Evolutionary conservation across 2,888 invertebrate species (phyloP).

Genomic region (Ametastegia equiseti): DNA sequence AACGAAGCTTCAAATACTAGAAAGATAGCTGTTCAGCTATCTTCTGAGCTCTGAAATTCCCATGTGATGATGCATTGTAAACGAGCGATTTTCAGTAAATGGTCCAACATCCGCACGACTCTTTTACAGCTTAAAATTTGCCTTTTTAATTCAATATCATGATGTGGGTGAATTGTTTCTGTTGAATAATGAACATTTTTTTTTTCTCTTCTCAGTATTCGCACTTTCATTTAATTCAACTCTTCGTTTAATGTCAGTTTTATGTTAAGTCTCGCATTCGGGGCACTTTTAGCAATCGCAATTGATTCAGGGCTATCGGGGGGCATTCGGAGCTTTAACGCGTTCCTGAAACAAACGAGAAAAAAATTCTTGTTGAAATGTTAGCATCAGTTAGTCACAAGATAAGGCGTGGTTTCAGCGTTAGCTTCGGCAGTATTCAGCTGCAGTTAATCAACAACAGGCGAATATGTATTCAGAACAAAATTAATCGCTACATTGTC

Average conservation of each 20-base stretch:
- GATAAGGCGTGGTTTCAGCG: slow-evolving; percentile 8
- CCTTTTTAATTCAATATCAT: not conserved
- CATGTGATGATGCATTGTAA: slow-evolving; percentile 44
- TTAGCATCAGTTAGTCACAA: slow-evolving; percentile 47
- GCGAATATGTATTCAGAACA: not conserved
- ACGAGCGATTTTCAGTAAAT: slow-evolving; percentile 56
- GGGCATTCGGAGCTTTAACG: slow-evolving; percentile 70
- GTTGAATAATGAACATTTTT: not conserved
- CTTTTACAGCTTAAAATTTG: slow-evolving; percentile 7
- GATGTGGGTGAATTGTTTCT: not conserved
- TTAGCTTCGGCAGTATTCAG: slow-evolving; percentile 4
- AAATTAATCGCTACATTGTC: not conserved
- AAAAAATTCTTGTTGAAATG: slow-evolving; percentile 55
- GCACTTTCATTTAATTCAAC: slow-evolving; percentile 37
- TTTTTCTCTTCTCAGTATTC: not conserved
- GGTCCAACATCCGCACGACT: not conserved
- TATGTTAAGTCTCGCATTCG: slow-evolving; percentile 54
- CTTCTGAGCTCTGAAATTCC: slow-evolving; percentile 51
- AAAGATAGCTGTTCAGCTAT: slow-evolving; percentile 56
- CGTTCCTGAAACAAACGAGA: slow-evolving; percentile 71
- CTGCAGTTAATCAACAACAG: slow-evolving; percentile 31
- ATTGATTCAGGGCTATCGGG: slow-evolving; percentile 70
- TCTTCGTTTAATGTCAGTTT: slow-evolving; percentile 44
- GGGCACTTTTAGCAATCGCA: slow-evolving; percentile 61
- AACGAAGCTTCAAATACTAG: slow-evolving; percentile 64